These are phyloP conservation scores for Tenebrosternarchus preto DNA, from an alignment of 2,113 vertebrate species.

Conservation along the genomic window DNA sequence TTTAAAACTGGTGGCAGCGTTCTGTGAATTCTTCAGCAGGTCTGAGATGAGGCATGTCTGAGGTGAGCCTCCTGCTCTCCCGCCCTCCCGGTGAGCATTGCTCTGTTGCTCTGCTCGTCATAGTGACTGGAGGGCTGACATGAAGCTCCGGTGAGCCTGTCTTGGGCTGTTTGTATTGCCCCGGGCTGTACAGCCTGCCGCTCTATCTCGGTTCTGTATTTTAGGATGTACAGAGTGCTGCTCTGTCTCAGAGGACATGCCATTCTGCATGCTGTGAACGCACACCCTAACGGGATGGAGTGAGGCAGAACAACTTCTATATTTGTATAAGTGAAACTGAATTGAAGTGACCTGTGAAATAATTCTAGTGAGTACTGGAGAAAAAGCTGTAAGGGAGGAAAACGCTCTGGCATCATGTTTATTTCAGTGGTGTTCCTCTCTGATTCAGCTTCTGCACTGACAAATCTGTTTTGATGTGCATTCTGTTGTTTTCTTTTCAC, in stretches of 20 bases:
- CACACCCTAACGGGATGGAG: conserved; percentile 14
- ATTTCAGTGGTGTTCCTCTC: neutral
- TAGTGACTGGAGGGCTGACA: conserved; percentile 56
- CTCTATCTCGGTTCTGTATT: conserved; percentile 9
- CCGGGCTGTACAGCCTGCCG: conserved; percentile 54
- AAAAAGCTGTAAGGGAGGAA: neutral
- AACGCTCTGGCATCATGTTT: neutral
- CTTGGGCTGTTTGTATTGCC: conserved; percentile 60
- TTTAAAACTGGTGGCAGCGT: neutral
- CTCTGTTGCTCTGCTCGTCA: conserved; percentile 43
- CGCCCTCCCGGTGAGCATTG: conserved; percentile 11
- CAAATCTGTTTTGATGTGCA: conserved; percentile 5
- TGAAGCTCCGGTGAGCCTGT: conserved; percentile 59
- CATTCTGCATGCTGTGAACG: conserved; percentile 18
- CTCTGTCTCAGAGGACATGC: conserved; percentile 44
- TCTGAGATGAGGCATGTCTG: conserved; percentile 21
- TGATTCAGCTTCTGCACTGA: conserved; percentile 22
- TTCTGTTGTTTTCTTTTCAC: neutral
- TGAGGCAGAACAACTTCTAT: neutral
- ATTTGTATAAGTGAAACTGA: neutral
- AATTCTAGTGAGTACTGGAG: neutral
- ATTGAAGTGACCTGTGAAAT: neutral
- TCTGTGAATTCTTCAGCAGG: conserved; percentile 12
- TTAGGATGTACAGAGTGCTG: conserved; percentile 52
- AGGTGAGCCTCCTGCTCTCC: conserved; percentile 10